phyloP scores from a whole-genome alignment of 2,113 vertebrate species.

The Thymallus thymallus region DNA sequence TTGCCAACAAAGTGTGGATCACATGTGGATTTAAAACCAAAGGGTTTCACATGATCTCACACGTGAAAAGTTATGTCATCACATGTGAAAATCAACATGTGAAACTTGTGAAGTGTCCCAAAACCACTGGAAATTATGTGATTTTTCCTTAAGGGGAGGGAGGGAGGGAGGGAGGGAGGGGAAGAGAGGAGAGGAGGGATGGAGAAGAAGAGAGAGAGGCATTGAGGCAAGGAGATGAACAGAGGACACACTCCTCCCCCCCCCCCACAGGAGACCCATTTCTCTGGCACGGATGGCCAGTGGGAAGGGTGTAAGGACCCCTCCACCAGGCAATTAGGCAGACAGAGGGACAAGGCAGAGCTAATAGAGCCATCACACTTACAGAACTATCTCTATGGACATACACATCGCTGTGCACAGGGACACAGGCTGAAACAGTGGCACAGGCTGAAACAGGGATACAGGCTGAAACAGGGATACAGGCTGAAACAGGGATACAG shows the following conservation, averaged over 20 bases:
- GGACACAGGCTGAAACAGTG: too few species aligned
- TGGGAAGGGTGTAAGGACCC: constrained; percentile 57
- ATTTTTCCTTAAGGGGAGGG: too few species aligned
- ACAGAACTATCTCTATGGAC: constrained; percentile 51
- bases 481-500: too few species aligned
- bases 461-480: too few species aligned
- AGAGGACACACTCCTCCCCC: constrained; percentile 56
- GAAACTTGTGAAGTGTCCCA: too few species aligned
- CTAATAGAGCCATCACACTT: constrained; percentile 66
- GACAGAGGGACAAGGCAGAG: constrained; percentile 44
- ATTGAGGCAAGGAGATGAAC: constrained; percentile 67
- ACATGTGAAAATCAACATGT: too few species aligned
- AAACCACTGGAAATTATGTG: too few species aligned
- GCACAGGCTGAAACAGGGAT: too few species aligned
- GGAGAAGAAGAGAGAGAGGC: constrained; percentile 26
- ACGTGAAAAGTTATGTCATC: too few species aligned
- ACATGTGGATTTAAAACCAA: too few species aligned
- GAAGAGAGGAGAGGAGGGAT: constrained; percentile 47
- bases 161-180: background rate
- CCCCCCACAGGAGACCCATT: constrained; percentile 68
- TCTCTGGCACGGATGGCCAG: constrained; percentile 70
- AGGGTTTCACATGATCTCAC: too few species aligned
- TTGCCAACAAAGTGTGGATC: too few species aligned
- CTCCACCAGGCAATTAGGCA: constrained; percentile 72
- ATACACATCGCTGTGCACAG: constrained; percentile 9